Evolutionary conservation across 2,113 vertebrate species (phyloP).

Genomic region (Lasiurus borealis): DNA sequence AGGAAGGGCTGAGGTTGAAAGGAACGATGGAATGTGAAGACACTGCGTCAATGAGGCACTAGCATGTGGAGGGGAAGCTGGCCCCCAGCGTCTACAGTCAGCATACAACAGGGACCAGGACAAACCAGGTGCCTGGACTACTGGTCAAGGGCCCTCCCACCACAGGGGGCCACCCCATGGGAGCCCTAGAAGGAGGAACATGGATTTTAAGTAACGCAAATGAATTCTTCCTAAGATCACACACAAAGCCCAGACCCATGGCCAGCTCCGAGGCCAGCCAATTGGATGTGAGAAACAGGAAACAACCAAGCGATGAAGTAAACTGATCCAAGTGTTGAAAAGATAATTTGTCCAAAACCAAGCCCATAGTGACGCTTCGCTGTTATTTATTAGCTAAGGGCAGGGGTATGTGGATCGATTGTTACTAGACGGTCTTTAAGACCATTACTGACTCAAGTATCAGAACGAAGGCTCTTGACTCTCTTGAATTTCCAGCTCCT

Average conservation of each 20-base stretch:
- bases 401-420: constrained; percentile 68
- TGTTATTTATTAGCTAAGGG: constrained; percentile 81
- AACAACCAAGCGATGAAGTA: constrained; percentile 75
- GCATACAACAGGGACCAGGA: not conserved
- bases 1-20: not conserved
- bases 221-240: not conserved
- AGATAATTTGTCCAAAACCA: constrained; percentile 78
- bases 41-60: accelerated
- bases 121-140: constrained; percentile 54
- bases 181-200: not conserved
- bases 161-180: not conserved
- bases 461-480: not conserved
- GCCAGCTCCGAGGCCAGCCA: constrained; percentile 62
- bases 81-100: not conserved
- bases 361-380: constrained; percentile 76
- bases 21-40: not conserved
- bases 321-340: constrained; percentile 82
- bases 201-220: constrained; percentile 28
- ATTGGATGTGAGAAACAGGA: constrained; percentile 77
- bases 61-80: not conserved
- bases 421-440: constrained; percentile 41
- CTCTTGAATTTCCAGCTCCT: constrained; percentile 65
- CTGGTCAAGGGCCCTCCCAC: not conserved
- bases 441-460: not conserved
- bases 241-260: constrained; percentile 45